A percentile compares a stretch with the other conserved stretches of the same genome.
phyloP scores from a whole-genome alignment of 2,797 vertebrate species.

The Anableps anableps region DNA sequence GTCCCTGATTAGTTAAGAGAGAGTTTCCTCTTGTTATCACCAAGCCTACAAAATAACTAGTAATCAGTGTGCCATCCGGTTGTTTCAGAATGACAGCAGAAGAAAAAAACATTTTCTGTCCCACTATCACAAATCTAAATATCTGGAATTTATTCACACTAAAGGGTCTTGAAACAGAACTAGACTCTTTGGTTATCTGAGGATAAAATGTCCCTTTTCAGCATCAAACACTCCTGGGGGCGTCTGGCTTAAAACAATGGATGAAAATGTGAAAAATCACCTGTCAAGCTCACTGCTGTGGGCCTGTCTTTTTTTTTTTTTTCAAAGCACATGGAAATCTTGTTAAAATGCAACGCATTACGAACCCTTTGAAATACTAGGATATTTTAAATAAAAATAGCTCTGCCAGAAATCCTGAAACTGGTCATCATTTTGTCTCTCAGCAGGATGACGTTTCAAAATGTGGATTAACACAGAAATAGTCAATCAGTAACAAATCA shows the following conservation, averaged over 20 bases:
- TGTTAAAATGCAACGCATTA: neutral
- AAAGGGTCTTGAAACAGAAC: neutral
- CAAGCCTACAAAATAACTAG: neutral
- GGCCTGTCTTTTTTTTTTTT: neutral
- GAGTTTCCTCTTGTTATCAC: neutral
- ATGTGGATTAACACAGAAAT: neutral
- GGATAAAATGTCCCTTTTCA: neutral
- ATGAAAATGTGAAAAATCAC: neutral
- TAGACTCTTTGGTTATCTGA: neutral
- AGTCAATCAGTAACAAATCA: neutral
- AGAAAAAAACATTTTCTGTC: neutral
- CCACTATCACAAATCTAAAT: neutral
- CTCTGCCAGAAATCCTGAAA: neutral
- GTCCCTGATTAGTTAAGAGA: neutral
- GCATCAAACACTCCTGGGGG: neutral
- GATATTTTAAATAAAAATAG: neutral
- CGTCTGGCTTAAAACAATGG: neutral
- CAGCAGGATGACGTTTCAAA: neutral
- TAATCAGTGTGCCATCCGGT: neutral
- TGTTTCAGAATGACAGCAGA: neutral
- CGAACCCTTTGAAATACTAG: neutral
- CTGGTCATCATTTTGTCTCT: neutral
- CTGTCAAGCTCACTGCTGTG: neutral
- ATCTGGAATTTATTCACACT: neutral
- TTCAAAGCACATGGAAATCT: neutral